Conservation (phyloP, 2,888 invertebrate genomes). For the Stenoptilia bipunctidactyla region DNA sequence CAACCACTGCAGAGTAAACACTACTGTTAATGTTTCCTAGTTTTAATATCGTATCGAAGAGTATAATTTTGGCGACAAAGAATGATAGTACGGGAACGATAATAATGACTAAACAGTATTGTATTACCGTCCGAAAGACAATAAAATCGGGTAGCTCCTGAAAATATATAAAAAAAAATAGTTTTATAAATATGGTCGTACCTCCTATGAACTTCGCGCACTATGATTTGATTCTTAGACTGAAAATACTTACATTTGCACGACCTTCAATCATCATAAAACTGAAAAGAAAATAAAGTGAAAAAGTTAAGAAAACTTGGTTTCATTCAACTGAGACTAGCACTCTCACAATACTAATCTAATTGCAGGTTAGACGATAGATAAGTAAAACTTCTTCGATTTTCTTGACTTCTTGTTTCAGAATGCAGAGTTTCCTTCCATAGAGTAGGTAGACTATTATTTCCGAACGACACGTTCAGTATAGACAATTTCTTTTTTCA, state of each 20-base stretch:
- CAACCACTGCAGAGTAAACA: constrained; percentile 83
- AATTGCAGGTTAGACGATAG: no score
- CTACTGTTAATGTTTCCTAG: constrained; percentile 75
- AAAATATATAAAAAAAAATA: no score
- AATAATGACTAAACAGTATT: constrained; percentile 82
- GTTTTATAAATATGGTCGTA: no score
- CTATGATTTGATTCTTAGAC: no score
- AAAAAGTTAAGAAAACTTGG: constrained; percentile 14
- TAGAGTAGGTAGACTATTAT: no score
- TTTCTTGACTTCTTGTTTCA: no score
- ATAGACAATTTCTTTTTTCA: no score
- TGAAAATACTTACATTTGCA: constrained; percentile 49
- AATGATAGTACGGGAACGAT: constrained; percentile 82
- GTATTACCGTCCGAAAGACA: constrained; percentile 81
- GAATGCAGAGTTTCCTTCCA: no score
- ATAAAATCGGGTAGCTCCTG: constrained; percentile 78
- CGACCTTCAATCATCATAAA: constrained; percentile 67
- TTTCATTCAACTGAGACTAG: constrained; percentile 26
- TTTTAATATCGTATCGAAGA: constrained; percentile 77
- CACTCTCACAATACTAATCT: constrained; percentile 15
- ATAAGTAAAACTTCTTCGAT: no score
- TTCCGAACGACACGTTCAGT: no score
- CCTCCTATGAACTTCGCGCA: no score
- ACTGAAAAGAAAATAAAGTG: constrained; percentile 32
- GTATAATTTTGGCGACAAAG: constrained; percentile 75